Percentiles rank a stretch among this genome's conserved stretches.
phyloP scores from a whole-genome alignment of 2,797 vertebrate species.

The Tenualosa ilisha region DNA sequence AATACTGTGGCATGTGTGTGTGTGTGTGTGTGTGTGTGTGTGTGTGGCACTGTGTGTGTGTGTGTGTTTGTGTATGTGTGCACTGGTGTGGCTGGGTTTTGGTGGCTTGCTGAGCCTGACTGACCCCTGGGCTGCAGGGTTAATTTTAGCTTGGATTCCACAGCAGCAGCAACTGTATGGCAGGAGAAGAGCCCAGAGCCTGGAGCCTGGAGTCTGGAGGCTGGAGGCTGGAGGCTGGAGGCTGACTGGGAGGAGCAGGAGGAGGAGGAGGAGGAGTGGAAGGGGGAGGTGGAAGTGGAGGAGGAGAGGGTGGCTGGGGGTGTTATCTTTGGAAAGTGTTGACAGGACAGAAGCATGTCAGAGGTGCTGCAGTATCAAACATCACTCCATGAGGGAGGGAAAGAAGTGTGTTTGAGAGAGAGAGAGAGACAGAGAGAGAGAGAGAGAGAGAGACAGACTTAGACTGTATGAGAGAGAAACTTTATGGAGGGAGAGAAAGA shows the following conservation, averaged over 20 bases:
- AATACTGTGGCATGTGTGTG: conserved; percentile 7
- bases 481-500: not conserved
- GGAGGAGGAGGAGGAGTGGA: conserved; percentile 29
- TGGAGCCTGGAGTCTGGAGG: no score
- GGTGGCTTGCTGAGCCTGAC: not conserved
- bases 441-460: not conserved
- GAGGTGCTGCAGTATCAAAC: conserved; percentile 38
- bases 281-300: no score
- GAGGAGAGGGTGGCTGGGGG: not conserved
- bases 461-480: not conserved
- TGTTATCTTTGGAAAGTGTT: conserved; percentile 76
- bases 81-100: not conserved
- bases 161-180: conserved; percentile 22
- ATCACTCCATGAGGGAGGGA: not conserved
- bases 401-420: conserved; percentile 7
- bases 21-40: not conserved
- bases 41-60: not conserved
- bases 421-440: not conserved
- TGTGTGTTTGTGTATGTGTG: not conserved
- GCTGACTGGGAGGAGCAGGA: conserved; percentile 42
- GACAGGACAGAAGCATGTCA: conserved; percentile 64
- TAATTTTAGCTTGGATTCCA: conserved; percentile 61
- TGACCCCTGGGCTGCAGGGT: conserved; percentile 47
- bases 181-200: not conserved
- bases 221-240: not conserved